These are phyloP conservation scores for Amblyjoppa fuscipennis DNA, from an alignment of 2,888 invertebrate species.

Conservation along the genomic window DNA sequence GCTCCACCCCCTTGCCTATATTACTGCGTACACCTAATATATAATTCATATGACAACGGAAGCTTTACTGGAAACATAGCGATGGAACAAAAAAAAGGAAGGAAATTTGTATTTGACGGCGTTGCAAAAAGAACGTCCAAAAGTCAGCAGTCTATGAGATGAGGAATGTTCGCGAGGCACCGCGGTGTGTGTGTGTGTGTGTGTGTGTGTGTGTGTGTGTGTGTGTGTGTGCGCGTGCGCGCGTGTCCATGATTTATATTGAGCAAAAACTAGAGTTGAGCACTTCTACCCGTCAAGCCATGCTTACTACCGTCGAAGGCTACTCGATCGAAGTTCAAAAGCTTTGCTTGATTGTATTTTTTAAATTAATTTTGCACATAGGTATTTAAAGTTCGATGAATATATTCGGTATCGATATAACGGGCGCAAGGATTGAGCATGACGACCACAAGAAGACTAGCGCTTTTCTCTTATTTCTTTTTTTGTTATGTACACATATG, in stretches of 20 bases:
- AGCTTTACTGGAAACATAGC: conserved; percentile 18
- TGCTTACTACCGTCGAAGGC: conserved; percentile 22
- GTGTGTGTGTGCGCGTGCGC: no score
- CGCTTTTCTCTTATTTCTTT: not conserved
- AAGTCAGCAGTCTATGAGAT: conserved; percentile 10
- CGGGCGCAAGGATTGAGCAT: conserved; percentile 36
- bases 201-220: no score
- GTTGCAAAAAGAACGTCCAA: conserved; percentile 15
- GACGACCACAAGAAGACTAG: conserved; percentile 27
- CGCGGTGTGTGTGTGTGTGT: conserved; percentile 60
- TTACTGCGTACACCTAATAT: conserved; percentile 9
- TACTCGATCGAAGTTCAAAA: conserved; percentile 14
- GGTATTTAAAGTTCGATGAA: conserved; percentile 26
- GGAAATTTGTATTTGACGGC: conserved; percentile 50
- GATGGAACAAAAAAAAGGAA: conserved; percentile 43
- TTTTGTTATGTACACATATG: conserved; percentile 36
- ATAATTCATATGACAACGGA: not conserved
- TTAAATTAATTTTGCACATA: not conserved
- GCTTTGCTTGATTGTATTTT: not conserved
- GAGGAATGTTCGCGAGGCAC: conserved; percentile 63
- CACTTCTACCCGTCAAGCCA: conserved; percentile 47
- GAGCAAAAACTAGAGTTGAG: conserved; percentile 66
- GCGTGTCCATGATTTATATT: conserved; percentile 42
- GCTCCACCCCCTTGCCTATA: not conserved
- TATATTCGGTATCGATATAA: conserved; percentile 19